Conservation (phyloP, 2,888 invertebrate genomes). For the Helicoverpa assulta region DNA sequence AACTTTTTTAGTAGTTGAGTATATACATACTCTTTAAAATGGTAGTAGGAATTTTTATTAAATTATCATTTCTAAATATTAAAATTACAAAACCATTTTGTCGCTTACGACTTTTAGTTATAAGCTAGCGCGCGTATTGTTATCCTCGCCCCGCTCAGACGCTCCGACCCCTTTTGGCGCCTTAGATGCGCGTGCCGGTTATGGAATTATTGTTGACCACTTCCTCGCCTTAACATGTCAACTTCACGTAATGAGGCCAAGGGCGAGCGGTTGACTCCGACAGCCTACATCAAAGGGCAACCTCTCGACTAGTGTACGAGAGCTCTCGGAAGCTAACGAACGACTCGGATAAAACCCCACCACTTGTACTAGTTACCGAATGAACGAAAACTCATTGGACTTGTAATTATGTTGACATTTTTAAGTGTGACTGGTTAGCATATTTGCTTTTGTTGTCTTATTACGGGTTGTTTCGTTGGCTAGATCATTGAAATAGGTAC, state of each 20-base stretch:
- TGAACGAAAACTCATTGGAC: conserved; percentile 59
- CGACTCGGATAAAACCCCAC: conserved; percentile 65
- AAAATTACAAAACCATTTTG: too few species aligned
- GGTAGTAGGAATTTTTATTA: too few species aligned
- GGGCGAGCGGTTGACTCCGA: conserved; percentile 66
- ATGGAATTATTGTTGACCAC: too few species aligned
- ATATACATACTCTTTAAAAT: too few species aligned
- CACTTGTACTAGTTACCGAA: conserved; percentile 67
- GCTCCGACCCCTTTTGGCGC: too few species aligned
- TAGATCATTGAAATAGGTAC: neutral
- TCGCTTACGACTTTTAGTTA: too few species aligned
- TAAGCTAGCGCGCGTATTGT: too few species aligned
- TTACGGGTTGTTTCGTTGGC: neutral
- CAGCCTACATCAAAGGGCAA: conserved; percentile 76
- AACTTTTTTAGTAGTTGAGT: too few species aligned
- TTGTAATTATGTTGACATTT: conserved; percentile 52
- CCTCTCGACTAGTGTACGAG: conserved; percentile 69
- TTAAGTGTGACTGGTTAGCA: conserved; percentile 31
- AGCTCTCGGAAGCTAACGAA: conserved; percentile 74
- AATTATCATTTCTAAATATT: too few species aligned
- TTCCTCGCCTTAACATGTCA: too few species aligned
- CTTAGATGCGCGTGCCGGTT: too few species aligned
- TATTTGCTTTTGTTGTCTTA: conserved; percentile 15
- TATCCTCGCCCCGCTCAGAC: too few species aligned
- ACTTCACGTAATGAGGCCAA: conserved; percentile 73